Evolutionary conservation across 1,140 invertebrate genomes (phyloP).

Genomic region (Lutraria rhynchaena): DNA sequence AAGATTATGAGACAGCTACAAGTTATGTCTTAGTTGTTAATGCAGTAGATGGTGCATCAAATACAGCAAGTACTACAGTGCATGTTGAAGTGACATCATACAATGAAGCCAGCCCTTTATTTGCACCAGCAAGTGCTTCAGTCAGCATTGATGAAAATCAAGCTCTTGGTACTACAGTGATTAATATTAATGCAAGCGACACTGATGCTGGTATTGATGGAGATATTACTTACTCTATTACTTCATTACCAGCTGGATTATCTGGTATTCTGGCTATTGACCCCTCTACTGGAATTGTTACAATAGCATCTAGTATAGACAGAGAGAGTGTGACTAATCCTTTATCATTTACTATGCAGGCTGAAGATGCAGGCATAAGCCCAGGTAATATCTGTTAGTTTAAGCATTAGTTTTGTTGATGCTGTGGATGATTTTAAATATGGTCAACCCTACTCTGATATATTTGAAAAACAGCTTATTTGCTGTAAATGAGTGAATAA

Average conservation of each 20-base stretch:
- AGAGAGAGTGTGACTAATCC: constrained; percentile 64
- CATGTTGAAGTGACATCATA: constrained; percentile 85
- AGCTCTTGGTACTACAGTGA: constrained; percentile 89
- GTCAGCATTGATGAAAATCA: constrained; percentile 62
- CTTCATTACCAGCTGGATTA: constrained; percentile 47
- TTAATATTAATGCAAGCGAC: constrained; percentile 91
- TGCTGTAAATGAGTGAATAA: no score
- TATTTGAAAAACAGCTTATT: no score
- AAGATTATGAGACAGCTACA: constrained; percentile 89
- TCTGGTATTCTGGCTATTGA: constrained; percentile 61
- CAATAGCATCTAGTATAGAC: constrained; percentile 65
- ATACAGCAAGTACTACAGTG: constrained; percentile 56
- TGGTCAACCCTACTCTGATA: no score
- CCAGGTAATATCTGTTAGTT: constrained; percentile 39
- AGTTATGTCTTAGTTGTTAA: constrained; percentile 60
- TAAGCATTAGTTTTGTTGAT: no score
- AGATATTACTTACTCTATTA: constrained; percentile 47
- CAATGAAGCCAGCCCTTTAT: constrained; percentile 95
- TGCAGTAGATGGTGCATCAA: constrained; percentile 60
- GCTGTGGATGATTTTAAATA: no score
- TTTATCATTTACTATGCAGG: constrained; percentile 55
- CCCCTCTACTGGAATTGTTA: constrained; percentile 60
- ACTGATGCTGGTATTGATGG: constrained; percentile 85
- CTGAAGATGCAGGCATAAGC: constrained; percentile 58
- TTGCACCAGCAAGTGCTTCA: constrained; percentile 78